Conservation (phyloP, 64 coral and sea anemone species). For the Pachyseris speciosa region DNA sequence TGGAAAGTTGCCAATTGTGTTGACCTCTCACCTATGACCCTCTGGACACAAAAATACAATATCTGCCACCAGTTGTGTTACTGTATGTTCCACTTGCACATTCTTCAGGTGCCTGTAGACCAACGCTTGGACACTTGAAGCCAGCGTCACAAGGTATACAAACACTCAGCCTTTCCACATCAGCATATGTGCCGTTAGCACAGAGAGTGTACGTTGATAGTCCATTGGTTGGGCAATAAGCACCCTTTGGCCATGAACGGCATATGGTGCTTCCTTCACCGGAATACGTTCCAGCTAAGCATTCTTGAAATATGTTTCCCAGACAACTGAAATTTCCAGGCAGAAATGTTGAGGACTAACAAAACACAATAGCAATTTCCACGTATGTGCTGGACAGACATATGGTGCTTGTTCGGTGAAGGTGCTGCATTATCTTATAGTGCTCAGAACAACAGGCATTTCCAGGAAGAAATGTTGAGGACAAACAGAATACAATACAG, state of each 20-base stretch:
- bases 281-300: constrained; percentile 46
- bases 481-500: not conserved
- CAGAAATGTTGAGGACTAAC: not conserved
- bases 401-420: not conserved
- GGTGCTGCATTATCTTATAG: not conserved
- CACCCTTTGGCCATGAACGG: constrained; percentile 52
- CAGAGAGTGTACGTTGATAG: constrained; percentile 33
- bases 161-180: not conserved
- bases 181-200: constrained; percentile 40
- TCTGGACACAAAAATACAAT: constrained; percentile 43
- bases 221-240: constrained; percentile 52
- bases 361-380: not conserved
- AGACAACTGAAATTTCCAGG: constrained; percentile 17
- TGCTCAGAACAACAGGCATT: too few relatives aligned
- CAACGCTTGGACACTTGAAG: constrained; percentile 10
- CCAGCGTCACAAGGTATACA: constrained; percentile 51
- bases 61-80: not conserved
- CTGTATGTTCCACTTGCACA: constrained; percentile 24
- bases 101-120: not conserved
- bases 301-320: constrained; percentile 2
- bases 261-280: constrained; percentile 41
- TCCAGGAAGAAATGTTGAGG: too few relatives aligned
- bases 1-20: not conserved
- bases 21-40: constrained; percentile 36
- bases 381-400: not conserved